Evolutionary conservation across 2,888 invertebrate species (phyloP).

Genomic region (Drosophila melanosoma): DNA sequence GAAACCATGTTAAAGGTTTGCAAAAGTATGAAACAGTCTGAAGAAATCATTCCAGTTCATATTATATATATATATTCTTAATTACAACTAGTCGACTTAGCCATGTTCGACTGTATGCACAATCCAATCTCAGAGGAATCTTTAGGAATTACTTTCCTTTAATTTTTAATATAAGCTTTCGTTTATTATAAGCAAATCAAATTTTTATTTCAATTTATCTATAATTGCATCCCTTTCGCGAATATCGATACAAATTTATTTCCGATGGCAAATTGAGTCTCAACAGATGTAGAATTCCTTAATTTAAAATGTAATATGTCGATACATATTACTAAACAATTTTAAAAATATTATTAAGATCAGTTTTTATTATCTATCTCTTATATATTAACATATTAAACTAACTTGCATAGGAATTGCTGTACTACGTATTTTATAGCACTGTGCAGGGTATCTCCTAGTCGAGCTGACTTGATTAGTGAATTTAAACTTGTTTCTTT

Average conservation of each 20-base stretch:
- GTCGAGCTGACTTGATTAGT: neutral
- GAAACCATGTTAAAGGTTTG: neutral
- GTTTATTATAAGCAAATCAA: neutral
- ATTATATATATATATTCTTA: neutral
- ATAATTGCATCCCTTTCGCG: neutral
- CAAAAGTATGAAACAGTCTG: no score
- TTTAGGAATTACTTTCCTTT: rapidly evolving
- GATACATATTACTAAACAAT: neutral
- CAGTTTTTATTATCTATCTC: no score
- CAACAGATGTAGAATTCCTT: neutral
- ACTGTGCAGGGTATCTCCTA: neutral
- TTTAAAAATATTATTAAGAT: neutral
- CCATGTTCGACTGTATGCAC: neutral
- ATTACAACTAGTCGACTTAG: neutral
- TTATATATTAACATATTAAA: neutral
- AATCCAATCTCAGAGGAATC: neutral
- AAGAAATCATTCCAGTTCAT: rapidly evolving
- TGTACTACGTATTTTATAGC: neutral
- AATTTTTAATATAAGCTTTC: neutral
- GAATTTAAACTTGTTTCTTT: neutral
- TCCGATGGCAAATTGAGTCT: neutral
- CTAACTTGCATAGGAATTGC: neutral
- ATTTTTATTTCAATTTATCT: no score
- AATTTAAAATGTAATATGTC: neutral
- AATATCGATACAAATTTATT: neutral